These are phyloP conservation scores for Drosophila subpulchrella DNA, from an alignment of 1,140 invertebrate species.

Conservation along the genomic window DNA sequence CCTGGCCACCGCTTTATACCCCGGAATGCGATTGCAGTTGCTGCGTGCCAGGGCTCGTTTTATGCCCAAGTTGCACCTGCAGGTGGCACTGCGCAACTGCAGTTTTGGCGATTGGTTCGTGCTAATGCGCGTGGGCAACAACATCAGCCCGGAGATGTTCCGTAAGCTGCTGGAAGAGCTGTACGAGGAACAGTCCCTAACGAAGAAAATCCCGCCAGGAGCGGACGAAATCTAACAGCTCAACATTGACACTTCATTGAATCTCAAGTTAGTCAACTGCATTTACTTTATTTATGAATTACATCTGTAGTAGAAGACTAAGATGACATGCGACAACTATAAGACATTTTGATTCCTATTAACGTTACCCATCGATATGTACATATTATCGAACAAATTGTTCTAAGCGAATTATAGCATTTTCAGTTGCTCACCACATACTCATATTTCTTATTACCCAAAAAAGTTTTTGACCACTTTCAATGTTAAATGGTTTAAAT, in stretches of 20 bases:
- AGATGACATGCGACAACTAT: not conserved
- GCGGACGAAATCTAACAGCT: constrained; percentile 29
- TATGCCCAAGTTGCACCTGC: constrained; percentile 47
- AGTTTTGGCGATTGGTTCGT: constrained; percentile 90
- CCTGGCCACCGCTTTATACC: constrained; percentile 50
- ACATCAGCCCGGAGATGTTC: constrained; percentile 88
- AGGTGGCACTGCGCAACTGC: constrained; percentile 36
- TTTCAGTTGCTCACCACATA: constrained; percentile 10
- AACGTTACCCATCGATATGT: constrained; percentile 42
- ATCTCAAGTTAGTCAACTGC: constrained; percentile 14
- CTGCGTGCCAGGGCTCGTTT: constrained; percentile 85
- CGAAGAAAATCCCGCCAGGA: constrained; percentile 8
- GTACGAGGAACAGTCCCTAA: constrained; percentile 50
- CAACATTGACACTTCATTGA: not conserved
- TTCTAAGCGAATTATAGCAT: constrained; percentile 14
- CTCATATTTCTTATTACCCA: not conserved
- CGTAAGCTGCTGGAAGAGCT: constrained; percentile 86
- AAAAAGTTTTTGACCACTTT: not conserved
- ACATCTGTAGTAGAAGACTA: constrained; percentile 5
- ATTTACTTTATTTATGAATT: not conserved
- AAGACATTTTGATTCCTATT: constrained; percentile 7
- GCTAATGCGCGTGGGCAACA: constrained; percentile 88
- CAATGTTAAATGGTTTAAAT: not conserved
- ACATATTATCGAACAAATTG: constrained; percentile 43
- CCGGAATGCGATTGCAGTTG: constrained; percentile 81